Base-by-base conservation (phyloP, 2,888 invertebrate species). In the Pelosia muscerda region DNA sequence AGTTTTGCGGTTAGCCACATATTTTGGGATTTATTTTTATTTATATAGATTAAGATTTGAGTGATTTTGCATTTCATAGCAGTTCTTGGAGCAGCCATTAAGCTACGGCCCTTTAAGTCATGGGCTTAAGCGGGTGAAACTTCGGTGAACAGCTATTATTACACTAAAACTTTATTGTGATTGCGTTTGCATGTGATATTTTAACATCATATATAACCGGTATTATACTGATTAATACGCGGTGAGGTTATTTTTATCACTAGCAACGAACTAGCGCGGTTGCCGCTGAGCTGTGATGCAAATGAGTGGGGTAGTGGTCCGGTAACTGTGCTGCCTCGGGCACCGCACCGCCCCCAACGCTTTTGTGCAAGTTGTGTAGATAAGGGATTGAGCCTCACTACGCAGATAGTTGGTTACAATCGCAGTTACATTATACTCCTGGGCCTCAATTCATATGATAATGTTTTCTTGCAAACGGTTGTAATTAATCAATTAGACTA, bases 281-380 rank as follows among this genome's bases (percentile, higher is more conserved):
- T 79, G 79, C 78, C 78, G 77, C 68, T 72, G 31, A 68, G 78
- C 62, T 68, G 15, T 57, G 71, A 78, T 77, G 78, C 78, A 76
- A 78, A 78, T 78, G 78, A 66, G 60, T 38, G 55, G 34, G 59
- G 56, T 31, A 38, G 54, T 57, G 26, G 60, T 15, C 34, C 22
- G 55, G 60, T 68, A 70, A 72, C 78, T 63, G 22, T 26, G 70
- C 66, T 54, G 74, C 79, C 56, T 22, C 34, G 10, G 61, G 66
- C 61, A 58, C 25, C 55, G 31, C 28, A 2, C 5, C 25, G 42
- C 61, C 31, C 31, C 54, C 22, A 11, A 9, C 31, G 4, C 42
- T 42, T 42, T 10, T 54, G 38, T 54, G 54, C 59, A 8, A 58
- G 49, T 38, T 58, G 9, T 49, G 15, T 34, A 15, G 63, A 11